phyloP scores from a whole-genome alignment of 1,140 invertebrate species.

The Leptinotarsa texana region DNA sequence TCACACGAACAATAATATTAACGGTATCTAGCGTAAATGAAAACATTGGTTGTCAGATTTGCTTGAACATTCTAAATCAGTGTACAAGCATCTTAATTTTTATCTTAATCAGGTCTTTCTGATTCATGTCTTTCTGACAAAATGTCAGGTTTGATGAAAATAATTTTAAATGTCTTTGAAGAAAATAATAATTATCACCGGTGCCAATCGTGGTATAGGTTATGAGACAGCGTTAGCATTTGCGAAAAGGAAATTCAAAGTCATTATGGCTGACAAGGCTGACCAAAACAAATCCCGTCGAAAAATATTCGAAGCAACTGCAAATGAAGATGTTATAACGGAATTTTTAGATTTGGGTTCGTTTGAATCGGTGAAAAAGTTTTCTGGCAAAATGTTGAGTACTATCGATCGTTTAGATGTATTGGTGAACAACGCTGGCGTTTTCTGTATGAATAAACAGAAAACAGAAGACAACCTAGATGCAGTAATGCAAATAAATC shows the following conservation, averaged over 20 bases:
- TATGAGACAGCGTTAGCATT: conserved; percentile 81
- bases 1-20: no score
- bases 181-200: conserved; percentile 86
- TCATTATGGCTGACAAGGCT: conserved; percentile 89
- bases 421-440: conserved; percentile 70
- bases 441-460: conserved; percentile 49
- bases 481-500: conserved; percentile 66
- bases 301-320: conserved; percentile 49
- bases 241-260: conserved; percentile 74
- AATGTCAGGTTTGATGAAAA: no score
- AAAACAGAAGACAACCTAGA: conserved; percentile 65
- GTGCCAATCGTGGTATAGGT: conserved; percentile 87
- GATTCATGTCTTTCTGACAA: no score
- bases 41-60: no score
- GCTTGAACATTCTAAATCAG: no score
- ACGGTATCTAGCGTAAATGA: no score
- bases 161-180: neutral
- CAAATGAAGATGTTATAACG: conserved; percentile 34
- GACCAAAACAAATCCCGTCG: conserved; percentile 67
- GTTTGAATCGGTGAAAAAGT: conserved; percentile 58
- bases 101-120: no score
- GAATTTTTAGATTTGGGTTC: conserved; percentile 57
- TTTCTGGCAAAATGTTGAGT: conserved; percentile 57
- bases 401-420: conserved; percentile 64
- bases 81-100: no score